These are phyloP conservation scores for Corythornis cristatus DNA, from an alignment of 2,113 vertebrate genomes.

Conservation along the genomic window DNA sequence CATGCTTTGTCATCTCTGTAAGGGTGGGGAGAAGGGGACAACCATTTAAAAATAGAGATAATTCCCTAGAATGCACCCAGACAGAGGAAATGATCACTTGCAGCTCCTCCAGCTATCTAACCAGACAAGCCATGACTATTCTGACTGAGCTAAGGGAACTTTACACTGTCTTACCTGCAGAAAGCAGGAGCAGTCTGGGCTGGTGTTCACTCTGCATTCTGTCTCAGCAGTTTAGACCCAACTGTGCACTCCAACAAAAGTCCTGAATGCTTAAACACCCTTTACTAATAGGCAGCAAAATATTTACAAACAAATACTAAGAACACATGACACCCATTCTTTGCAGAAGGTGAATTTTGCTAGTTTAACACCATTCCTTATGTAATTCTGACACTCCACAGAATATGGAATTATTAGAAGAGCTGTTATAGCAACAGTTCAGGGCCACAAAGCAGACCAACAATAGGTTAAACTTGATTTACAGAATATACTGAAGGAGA, in stretches of 20 bases:
- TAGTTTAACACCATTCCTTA: neutral
- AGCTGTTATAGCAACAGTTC: neutral
- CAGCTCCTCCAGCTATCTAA: neutral
- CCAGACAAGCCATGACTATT: neutral
- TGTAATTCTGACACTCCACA: neutral
- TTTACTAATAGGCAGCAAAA: neutral
- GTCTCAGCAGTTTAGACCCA: neutral
- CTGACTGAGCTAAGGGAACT: neutral
- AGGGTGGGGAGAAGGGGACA: neutral
- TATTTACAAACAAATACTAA: neutral
- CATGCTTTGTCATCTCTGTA: constrained; percentile 52
- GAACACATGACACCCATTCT: neutral
- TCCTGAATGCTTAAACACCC: neutral
- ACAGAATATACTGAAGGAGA: neutral
- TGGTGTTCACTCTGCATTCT: neutral
- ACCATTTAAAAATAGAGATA: constrained; percentile 13
- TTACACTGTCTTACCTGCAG: rapidly evolving
- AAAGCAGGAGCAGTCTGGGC: neutral
- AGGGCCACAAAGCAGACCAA: neutral
- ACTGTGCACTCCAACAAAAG: neutral
- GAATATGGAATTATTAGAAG: neutral
- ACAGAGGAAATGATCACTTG: neutral
- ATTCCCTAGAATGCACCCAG: neutral
- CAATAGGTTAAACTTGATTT: neutral
- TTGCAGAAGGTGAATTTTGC: neutral